Evolutionary conservation across 1,140 invertebrate species (phyloP).

Genomic region (Drosophila pallidifrons): DNA sequence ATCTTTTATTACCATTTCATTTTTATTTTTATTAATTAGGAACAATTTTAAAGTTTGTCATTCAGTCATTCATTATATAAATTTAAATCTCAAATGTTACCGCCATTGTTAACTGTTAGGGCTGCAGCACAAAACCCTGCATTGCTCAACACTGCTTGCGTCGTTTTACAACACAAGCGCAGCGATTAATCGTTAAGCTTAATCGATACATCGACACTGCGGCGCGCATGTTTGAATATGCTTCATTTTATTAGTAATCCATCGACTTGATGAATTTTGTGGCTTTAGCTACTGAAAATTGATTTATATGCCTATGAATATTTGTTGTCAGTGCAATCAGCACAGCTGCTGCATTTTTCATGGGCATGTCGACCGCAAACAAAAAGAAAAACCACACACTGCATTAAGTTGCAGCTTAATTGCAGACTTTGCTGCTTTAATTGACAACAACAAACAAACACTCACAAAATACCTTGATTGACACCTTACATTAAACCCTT

Average conservation of each 20-base stretch:
- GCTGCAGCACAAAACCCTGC: conserved; percentile 3
- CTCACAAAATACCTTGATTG: conserved; percentile 67
- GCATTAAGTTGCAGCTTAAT: conserved; percentile 63
- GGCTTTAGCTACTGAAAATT: conserved; percentile 8
- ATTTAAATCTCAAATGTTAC: neutral
- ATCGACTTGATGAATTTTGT: neutral
- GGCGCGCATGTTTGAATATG: conserved; percentile 15
- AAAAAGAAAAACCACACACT: conserved; percentile 44
- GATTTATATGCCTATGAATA: conserved; percentile 22
- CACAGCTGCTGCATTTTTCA: conserved; percentile 39
- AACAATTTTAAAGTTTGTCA: no score
- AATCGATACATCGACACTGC: conserved; percentile 15
- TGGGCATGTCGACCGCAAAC: conserved; percentile 62
- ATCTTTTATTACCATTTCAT: no score
- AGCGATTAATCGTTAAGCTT: neutral
- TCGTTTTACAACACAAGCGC: conserved; percentile 6
- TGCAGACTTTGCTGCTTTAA: conserved; percentile 74
- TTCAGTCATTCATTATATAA: no score
- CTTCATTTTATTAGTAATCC: neutral
- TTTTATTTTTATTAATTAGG: no score
- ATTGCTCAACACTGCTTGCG: neutral
- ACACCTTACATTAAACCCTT: conserved; percentile 64
- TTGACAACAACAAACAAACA: conserved; percentile 65
- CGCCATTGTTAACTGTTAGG: conserved; percentile 3
- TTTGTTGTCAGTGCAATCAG: conserved; percentile 2